Evolutionary conservation across 37 sponge, comb jelly and placozoan species (phyloP).

Genomic region (Trichoplax adhaerens): DNA sequence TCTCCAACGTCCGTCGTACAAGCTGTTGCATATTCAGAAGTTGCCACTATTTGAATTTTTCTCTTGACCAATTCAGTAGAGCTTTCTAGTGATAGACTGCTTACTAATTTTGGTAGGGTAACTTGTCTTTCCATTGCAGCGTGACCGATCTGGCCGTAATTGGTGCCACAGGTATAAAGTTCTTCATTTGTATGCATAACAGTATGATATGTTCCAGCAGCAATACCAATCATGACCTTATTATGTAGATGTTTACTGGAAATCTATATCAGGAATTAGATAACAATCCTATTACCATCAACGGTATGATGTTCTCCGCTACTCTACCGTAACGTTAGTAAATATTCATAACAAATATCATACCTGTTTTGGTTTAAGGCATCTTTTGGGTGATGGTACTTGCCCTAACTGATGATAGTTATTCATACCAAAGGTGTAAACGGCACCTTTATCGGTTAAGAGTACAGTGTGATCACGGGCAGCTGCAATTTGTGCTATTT

Average conservation of each 20-base stretch:
- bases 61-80: too few species aligned
- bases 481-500: slow-evolving; percentile 29
- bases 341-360: too few species aligned
- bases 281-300: too few species aligned
- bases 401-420: slow-evolving; percentile 65
- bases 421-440: slow-evolving; percentile 82
- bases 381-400: slow-evolving; percentile 23
- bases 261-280: too few species aligned
- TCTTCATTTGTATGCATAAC: slow-evolving; percentile 43
- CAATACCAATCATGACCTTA: slow-evolving; percentile 20
- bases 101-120: too few species aligned
- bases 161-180: slow-evolving; percentile 64
- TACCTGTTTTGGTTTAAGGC: slow-evolving; percentile 36
- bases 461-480: slow-evolving; percentile 54
- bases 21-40: too few species aligned
- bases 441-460: slow-evolving; percentile 42
- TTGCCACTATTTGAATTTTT: too few species aligned
- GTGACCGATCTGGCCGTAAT: slow-evolving; percentile 72
- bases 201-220: slow-evolving; percentile 71
- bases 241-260: slow-evolving; percentile 29
- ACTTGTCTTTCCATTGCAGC: too few species aligned
- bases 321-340: too few species aligned
- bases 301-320: too few species aligned
- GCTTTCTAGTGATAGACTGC: too few species aligned
- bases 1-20: too few species aligned